phyloP scores from a whole-genome alignment of 2,888 invertebrate species.

The Digitonthophagus gazella region DNA sequence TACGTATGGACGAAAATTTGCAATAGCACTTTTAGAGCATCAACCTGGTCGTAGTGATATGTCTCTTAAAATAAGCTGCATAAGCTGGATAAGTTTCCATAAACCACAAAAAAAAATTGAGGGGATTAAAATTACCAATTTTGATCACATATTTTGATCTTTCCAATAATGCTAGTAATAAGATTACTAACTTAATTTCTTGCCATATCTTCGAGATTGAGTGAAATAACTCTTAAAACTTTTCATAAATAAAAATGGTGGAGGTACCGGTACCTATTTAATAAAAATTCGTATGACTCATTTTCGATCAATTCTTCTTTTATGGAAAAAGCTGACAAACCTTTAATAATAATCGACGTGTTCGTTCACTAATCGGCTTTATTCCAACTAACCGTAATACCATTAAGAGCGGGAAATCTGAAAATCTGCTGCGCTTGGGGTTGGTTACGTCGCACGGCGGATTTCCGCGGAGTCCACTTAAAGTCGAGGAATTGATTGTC shows the following conservation, averaged over 20 bases:
- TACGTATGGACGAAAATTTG: no score
- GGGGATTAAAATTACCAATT: no score
- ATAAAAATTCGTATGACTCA: no score
- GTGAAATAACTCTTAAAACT: background rate
- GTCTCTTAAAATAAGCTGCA: no score
- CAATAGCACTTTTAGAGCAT: no score
- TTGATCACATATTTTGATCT: no score
- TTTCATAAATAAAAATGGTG: background rate
- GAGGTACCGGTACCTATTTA: background rate
- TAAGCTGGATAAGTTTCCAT: no score
- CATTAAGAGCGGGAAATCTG: constrained; percentile 33
- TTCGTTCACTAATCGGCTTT: constrained; percentile 34
- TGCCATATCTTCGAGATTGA: background rate
- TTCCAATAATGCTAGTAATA: no score
- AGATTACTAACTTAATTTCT: no score
- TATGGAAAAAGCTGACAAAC: background rate
- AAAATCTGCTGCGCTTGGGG: constrained; percentile 34
- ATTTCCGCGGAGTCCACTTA: constrained; percentile 35
- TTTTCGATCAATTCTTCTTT: no score
- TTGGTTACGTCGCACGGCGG: constrained; percentile 23
- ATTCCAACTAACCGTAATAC: constrained; percentile 36
- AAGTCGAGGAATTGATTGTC: constrained; percentile 39
- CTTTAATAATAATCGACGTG: background rate
- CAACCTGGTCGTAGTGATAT: no score
- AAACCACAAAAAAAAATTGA: no score